Conservation (phyloP, 1,140 invertebrate genomes). For the Drosophila aff. region DNA sequence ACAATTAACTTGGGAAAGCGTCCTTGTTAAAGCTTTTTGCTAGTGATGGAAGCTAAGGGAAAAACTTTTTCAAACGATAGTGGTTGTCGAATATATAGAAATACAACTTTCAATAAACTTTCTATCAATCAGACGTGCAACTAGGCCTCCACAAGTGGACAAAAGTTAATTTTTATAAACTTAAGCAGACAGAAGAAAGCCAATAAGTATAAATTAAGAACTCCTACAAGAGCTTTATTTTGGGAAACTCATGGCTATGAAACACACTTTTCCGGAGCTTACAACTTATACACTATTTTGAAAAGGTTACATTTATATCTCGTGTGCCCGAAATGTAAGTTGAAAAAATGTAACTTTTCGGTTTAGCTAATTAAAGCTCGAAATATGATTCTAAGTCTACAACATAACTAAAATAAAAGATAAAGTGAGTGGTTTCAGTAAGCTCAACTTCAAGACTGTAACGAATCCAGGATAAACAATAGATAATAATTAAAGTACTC, state of each 20-base stretch:
- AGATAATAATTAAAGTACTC: too few relatives aligned
- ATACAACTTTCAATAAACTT: neutral
- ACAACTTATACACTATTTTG: neutral
- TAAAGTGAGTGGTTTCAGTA: too few relatives aligned
- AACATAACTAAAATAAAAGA: too few relatives aligned
- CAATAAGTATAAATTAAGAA: too few relatives aligned
- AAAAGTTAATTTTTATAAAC: neutral
- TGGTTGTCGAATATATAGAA: neutral
- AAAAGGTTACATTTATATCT: too few relatives aligned
- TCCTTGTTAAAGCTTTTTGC: neutral
- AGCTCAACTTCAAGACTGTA: too few relatives aligned
- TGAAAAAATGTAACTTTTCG: too few relatives aligned
- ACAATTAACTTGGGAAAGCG: neutral
- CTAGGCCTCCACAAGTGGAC: neutral
- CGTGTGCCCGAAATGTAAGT: too few relatives aligned
- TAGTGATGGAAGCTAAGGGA: neutral
- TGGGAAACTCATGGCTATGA: neutral
- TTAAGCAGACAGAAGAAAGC: neutral
- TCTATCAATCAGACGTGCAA: neutral
- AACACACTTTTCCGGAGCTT: neutral
- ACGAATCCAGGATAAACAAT: too few relatives aligned
- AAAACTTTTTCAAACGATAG: neutral
- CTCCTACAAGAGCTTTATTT: too few relatives aligned
- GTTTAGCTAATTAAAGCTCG: too few relatives aligned
- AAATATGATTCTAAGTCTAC: too few relatives aligned